Evolutionary conservation across 2,888 invertebrate species (phyloP).

Genomic region (Myathropa florea): DNA sequence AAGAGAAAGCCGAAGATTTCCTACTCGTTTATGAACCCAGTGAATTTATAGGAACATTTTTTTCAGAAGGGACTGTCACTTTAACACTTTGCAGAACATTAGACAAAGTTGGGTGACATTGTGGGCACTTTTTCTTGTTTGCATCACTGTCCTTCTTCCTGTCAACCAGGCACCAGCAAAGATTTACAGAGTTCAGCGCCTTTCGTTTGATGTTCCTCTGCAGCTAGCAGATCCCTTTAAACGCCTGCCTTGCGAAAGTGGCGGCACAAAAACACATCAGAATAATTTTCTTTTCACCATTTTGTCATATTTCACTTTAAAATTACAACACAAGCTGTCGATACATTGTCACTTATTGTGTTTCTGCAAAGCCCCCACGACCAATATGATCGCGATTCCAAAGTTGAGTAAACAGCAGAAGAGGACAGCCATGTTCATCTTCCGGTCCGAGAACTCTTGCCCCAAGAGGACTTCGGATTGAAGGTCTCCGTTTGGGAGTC

Average conservation of each 20-base stretch:
- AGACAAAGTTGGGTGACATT: too few species aligned
- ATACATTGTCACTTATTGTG: background rate
- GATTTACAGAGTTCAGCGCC: too few species aligned
- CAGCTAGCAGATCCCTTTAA: too few species aligned
- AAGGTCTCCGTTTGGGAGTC: background rate
- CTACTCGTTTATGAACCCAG: too few species aligned
- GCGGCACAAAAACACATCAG: background rate
- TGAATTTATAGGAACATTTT: too few species aligned
- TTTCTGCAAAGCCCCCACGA: background rate
- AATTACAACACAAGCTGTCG: background rate
- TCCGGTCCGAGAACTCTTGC: background rate
- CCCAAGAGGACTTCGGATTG: background rate
- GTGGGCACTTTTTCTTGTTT: too few species aligned
- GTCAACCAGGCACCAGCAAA: too few species aligned
- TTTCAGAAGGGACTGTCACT: too few species aligned
- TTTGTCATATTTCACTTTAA: background rate
- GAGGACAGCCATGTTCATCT: background rate
- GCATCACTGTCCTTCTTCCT: too few species aligned
- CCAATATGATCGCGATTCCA: background rate
- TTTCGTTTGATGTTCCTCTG: too few species aligned
- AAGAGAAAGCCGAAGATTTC: too few species aligned
- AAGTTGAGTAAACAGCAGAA: constrained; percentile 7
- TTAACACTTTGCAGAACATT: too few species aligned
- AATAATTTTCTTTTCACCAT: background rate
- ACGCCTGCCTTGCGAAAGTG: background rate